phyloP scores from a whole-genome alignment of 2,888 invertebrate genomes.

The Hipparchia semele region DNA sequence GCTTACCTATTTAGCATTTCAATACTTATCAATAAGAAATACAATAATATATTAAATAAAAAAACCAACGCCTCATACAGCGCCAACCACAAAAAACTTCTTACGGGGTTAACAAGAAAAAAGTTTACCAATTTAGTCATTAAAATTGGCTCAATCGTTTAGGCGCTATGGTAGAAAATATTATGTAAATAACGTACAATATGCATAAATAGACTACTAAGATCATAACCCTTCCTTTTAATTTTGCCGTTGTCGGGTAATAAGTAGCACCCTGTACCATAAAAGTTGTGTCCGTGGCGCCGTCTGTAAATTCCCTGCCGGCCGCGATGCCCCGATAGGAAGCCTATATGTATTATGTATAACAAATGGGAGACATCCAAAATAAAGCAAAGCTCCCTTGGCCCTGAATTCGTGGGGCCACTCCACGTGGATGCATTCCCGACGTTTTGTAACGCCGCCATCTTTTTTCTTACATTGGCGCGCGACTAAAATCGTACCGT shows the following conservation, averaged over 20 bases:
- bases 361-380: constrained; percentile 82
- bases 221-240: no score
- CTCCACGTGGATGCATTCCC: constrained; percentile 74
- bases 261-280: constrained; percentile 58
- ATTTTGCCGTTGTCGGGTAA: not conserved
- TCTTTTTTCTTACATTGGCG: constrained; percentile 62
- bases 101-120: no score
- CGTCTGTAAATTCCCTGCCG: constrained; percentile 75
- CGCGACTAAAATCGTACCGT: constrained; percentile 49
- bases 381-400: constrained; percentile 71
- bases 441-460: constrained; percentile 69
- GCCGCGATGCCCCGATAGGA: constrained; percentile 77
- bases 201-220: no score
- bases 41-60: no score
- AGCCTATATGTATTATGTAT: constrained; percentile 80
- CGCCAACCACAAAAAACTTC: no score
- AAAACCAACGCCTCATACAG: no score
- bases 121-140: no score
- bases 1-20: not conserved
- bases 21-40: not conserved
- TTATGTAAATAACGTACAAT: no score
- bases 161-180: no score
- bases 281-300: constrained; percentile 67
- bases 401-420: constrained; percentile 64
- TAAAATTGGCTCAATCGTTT: no score